Percentiles rank a stretch among this genome's conserved stretches.
phyloP scores from a whole-genome alignment of 2,797 vertebrate genomes.

The Mycteria americana region DNA sequence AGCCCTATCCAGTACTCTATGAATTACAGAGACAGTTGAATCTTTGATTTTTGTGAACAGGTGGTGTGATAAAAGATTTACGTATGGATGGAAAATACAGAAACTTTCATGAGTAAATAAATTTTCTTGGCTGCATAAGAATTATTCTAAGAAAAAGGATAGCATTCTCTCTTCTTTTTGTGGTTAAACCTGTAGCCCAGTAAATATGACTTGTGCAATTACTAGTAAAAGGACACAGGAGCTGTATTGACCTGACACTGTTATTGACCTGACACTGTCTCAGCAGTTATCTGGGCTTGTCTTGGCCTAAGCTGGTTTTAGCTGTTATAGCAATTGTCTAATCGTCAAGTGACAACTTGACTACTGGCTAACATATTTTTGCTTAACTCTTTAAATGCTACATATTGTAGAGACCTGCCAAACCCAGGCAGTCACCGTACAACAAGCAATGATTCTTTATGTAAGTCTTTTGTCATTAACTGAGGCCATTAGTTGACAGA shows the following conservation, averaged over 20 bases:
- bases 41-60: not conserved
- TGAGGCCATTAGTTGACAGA: not conserved
- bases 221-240: not conserved
- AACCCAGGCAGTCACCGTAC: not conserved
- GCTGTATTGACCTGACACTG: not conserved
- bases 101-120: not conserved
- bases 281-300: not conserved
- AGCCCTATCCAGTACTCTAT: not conserved
- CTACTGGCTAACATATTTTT: not conserved
- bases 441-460: accelerated
- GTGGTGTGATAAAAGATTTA: not conserved
- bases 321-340: not conserved
- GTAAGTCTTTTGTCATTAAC: not conserved
- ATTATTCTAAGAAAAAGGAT: not conserved
- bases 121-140: not conserved
- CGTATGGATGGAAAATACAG: not conserved
- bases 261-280: too few species aligned
- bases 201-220: not conserved
- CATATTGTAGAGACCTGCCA: not conserved
- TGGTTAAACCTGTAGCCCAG: not conserved
- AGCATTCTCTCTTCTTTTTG: not conserved
- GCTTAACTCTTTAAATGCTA: not conserved
- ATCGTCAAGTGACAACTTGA: not conserved
- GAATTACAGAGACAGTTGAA: not conserved
- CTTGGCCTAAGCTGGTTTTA: not conserved